Conservation (phyloP, 2,113 vertebrate genomes). For the Motacilla alba region DNA sequence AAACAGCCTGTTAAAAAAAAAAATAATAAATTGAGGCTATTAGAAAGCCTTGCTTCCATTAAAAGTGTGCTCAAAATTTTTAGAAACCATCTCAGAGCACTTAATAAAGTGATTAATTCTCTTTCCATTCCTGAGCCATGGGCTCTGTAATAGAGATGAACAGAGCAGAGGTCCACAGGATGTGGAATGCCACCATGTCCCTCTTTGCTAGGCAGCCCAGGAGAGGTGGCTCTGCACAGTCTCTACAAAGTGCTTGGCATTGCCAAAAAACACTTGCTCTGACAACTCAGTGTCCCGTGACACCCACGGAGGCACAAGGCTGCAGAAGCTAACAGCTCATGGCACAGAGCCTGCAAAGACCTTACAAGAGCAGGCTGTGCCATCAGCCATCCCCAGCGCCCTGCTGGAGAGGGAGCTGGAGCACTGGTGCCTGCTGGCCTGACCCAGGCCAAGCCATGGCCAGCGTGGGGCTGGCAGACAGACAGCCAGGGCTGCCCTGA, state of each 20-base stretch:
- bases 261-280: background rate
- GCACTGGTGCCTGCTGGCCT: background rate
- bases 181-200: background rate
- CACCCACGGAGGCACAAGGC: background rate
- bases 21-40: background rate
- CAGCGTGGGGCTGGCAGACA: rapidly evolving
- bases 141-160: background rate
- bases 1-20: background rate
- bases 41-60: background rate
- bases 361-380: background rate
- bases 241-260: background rate
- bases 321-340: background rate
- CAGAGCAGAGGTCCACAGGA: background rate
- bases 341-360: background rate
- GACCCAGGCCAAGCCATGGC: background rate
- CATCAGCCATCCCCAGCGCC: rapidly evolving
- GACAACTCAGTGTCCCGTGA: background rate
- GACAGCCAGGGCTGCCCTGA: background rate
- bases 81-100: background rate
- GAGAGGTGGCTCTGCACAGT: background rate
- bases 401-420: background rate
- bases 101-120: background rate
- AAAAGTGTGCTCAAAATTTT: background rate
- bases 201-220: background rate
- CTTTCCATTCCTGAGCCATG: background rate